These are phyloP conservation scores for Cryptotis parvus DNA, from an alignment of 2,113 vertebrate species.

Conservation along the genomic window DNA sequence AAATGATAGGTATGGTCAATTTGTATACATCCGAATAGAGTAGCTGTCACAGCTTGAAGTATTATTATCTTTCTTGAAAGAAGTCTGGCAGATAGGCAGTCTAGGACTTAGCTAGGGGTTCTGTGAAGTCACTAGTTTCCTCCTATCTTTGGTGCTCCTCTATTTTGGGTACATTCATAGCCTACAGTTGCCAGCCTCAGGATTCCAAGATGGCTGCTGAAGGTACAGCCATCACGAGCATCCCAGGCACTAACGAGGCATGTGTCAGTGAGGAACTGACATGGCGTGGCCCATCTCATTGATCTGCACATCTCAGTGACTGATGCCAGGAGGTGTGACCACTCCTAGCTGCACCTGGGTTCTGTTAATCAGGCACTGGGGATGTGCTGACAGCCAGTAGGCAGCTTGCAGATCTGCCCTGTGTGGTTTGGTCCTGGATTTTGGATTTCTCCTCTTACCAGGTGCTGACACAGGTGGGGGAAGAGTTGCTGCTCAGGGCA, in stretches of 20 bases:
- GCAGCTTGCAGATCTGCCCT: no score
- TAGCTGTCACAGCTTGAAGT: not conserved
- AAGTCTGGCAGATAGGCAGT: not conserved
- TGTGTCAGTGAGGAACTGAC: not conserved
- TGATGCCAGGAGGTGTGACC: not conserved
- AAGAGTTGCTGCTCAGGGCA: not conserved
- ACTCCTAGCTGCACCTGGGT: not conserved
- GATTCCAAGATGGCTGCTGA: not conserved
- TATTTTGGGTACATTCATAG: not conserved
- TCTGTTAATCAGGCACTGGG: not conserved
- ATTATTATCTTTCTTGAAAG: conserved; percentile 1
- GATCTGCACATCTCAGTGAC: not conserved
- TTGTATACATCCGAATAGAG: not conserved
- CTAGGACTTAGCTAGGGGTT: not conserved
- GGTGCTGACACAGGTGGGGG: not conserved
- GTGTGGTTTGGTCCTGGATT: not conserved
- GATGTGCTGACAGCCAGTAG: not conserved
- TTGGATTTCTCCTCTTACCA: not conserved
- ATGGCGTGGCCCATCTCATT: not conserved
- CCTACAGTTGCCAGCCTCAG: not conserved
- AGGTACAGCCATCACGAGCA: not conserved
- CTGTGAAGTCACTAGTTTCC: not conserved
- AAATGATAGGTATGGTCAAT: not conserved
- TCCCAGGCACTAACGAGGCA: not conserved
- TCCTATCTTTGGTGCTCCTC: not conserved